Evolutionary conservation across 2,888 invertebrate species (phyloP).

Genomic region (Schrankia costaestrigalis): DNA sequence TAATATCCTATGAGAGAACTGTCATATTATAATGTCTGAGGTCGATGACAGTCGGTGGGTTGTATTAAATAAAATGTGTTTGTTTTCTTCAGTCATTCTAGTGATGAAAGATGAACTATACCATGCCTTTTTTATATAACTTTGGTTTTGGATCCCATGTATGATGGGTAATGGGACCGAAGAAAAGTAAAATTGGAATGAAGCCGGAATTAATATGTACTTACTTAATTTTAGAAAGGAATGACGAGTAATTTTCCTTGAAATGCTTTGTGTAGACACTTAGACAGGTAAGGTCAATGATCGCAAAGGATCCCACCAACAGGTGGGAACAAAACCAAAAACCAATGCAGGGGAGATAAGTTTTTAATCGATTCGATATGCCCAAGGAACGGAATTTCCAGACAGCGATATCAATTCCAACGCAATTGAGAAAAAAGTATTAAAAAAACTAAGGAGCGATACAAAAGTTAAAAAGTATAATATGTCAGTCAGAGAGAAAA

Average conservation of each 20-base stretch:
- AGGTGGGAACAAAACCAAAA: constrained; percentile 11
- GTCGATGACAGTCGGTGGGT: constrained; percentile 27
- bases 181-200: too few species aligned
- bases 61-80: too few species aligned
- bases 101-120: too few species aligned
- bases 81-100: too few species aligned
- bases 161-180: too few species aligned
- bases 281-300: constrained; percentile 14
- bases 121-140: too few species aligned
- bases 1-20: constrained; percentile 23
- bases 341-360: constrained; percentile 8
- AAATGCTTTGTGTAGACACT: constrained; percentile 19
- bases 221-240: too few species aligned
- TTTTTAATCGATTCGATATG: constrained; percentile 8
- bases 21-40: constrained; percentile 15
- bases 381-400: constrained; percentile 3
- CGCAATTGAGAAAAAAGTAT: not conserved
- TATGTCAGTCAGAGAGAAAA: too few species aligned
- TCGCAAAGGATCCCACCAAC: constrained; percentile 10
- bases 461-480: too few species aligned
- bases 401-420: not conserved
- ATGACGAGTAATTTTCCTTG: too few species aligned
- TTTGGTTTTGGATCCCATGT: too few species aligned
- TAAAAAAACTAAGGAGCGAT: not conserved
- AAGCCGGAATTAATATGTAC: too few species aligned